Evolutionary conservation across 2,797 vertebrate species (phyloP).

Genomic region (Perodicticus potto): DNA sequence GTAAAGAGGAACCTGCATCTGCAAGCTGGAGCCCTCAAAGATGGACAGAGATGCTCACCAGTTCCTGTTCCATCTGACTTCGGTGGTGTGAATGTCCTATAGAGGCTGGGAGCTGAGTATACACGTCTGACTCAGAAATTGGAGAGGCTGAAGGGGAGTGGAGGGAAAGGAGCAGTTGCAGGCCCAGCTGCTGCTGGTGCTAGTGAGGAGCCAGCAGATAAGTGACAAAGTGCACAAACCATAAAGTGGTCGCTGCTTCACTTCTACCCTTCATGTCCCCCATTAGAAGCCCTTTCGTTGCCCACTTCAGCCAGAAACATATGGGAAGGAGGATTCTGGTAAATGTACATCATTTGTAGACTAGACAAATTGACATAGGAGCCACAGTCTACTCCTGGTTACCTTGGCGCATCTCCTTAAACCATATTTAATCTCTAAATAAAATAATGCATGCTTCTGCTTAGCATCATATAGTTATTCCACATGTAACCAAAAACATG

Average conservation of each 20-base stretch:
- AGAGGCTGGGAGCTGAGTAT: background rate
- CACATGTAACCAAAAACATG: background rate
- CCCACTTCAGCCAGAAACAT: background rate
- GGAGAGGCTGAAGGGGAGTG: background rate
- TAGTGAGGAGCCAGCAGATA: no score
- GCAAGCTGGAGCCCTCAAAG: background rate
- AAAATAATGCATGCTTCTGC: background rate
- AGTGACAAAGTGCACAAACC: no score
- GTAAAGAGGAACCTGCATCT: background rate
- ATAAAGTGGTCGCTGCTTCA: background rate
- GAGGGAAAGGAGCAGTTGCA: background rate
- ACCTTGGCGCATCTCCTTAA: background rate
- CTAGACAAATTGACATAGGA: background rate
- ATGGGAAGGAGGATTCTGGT: no score
- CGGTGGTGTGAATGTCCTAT: background rate
- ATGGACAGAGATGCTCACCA: background rate
- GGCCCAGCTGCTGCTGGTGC: no score
- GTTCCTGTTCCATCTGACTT: background rate
- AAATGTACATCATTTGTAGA: background rate
- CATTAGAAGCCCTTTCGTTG: background rate
- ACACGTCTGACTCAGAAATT: background rate
- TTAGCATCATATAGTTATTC: background rate
- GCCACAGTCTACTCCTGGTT: background rate
- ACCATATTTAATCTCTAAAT: background rate
- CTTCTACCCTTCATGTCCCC: background rate